phyloP scores from a whole-genome alignment of 2,113 vertebrate genomes.

The Pangasianodon hypophthalmus region DNA sequence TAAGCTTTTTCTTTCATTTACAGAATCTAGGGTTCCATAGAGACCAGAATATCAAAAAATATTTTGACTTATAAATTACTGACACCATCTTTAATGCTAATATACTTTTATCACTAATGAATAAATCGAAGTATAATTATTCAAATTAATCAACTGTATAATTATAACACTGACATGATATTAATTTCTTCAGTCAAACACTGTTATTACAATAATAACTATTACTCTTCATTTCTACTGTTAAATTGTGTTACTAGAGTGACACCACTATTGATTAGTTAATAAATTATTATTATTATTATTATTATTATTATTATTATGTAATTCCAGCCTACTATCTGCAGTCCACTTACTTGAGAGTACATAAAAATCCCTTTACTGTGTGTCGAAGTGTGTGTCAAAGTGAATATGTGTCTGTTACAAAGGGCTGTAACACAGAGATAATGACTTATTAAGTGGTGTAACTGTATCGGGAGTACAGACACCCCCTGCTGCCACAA shows the following conservation, averaged over 20 bases:
- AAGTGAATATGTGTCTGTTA: conserved; percentile 5
- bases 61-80: background rate
- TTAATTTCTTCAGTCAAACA: background rate
- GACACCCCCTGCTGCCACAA: background rate
- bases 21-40: background rate
- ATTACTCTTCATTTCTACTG: background rate
- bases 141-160: background rate
- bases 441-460: conserved; percentile 49
- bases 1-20: background rate
- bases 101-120: background rate
- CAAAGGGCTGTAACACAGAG: conserved; percentile 40
- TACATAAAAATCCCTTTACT: background rate
- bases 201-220: background rate
- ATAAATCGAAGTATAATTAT: background rate
- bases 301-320: background rate
- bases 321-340: background rate
- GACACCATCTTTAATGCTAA: background rate
- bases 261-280: background rate
- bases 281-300: background rate
- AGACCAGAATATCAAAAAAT: background rate
- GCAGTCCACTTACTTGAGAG: background rate
- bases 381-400: background rate
- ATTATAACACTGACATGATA: background rate
- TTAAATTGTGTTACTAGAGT: background rate
- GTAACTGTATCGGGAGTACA: conserved; percentile 26